Evolutionary conservation across 2,797 vertebrate genomes (phyloP), one percentile per base, ranked within the genome.

Genomic region (Semaprochilodus insignis): DNA sequence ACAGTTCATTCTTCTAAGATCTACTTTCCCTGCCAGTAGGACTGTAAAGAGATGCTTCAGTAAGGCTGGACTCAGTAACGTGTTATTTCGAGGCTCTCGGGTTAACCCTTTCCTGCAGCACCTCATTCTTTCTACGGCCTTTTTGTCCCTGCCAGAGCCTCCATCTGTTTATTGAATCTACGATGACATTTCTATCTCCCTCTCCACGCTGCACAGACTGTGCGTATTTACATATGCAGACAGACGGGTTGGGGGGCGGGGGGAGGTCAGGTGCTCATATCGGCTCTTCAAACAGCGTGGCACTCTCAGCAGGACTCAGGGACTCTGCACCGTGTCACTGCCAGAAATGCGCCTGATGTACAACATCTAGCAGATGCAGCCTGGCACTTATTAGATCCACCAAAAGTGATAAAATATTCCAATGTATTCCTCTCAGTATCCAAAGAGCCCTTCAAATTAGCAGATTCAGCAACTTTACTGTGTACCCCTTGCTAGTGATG

Each of bases 201-300:
- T 40, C 55, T 80, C 78, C 63, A 57, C 57, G 73, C 74, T n/a
- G 25, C 31, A 15, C 54, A 59, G 70, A 10, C 31, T 78, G 21
- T 79, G 76, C 82, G 62, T 76, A 82, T 82, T 86, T 88, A 83
- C 77, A 77, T 62, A 80, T 65, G 34, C 74, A 83, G 83, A 80
- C 66, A 65, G 81, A 70, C 17, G 63, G 71, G 77, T 85, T 6
- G 25, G 4, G 23, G 48, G 55, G n/a, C n/a, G n/a, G n/a, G n/a
- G n/a, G n/a, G n/a, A n/a, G n/a, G 78, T 54, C 59, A 62, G 76
- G 15, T 59, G 36, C 52, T 83, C 72, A 57, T 84, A 73, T 81
- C 65, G 76, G 13, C 84, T 82, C 76, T 67, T 75, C 81, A 85
- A 82, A 83, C 79, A 81, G 63, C 1, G 54, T 62, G 80, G 44